Percentiles rank a stretch among this genome's conserved stretches.
Evolutionary conservation across 2,888 invertebrate genomes (phyloP).

Genomic region (Tolmerus cingulatus): DNA sequence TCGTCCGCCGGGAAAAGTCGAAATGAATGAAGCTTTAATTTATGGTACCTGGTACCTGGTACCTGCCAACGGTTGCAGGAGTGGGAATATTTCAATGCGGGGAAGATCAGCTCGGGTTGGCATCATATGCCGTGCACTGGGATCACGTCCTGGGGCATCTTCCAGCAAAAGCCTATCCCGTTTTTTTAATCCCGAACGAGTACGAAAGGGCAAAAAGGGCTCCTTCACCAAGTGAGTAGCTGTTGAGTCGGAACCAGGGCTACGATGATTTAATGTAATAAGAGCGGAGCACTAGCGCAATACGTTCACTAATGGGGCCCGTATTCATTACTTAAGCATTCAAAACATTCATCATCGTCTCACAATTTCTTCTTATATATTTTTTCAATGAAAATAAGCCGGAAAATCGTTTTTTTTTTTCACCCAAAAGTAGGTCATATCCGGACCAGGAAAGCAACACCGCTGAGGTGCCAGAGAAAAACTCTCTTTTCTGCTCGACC

Average conservation of each 20-base stretch:
- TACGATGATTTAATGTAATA: conserved; percentile 29
- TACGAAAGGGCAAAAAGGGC: neutral
- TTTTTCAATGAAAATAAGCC: conserved; percentile 6
- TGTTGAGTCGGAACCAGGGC: neutral
- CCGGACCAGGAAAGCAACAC: neutral
- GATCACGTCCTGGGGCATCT: neutral
- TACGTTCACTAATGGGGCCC: conserved; percentile 22
- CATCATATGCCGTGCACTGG: neutral
- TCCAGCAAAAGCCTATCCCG: neutral
- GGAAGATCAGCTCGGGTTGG: neutral
- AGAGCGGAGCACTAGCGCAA: neutral
- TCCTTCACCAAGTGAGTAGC: conserved; percentile 1
- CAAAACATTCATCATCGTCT: conserved; percentile 18
- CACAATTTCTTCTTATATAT: neutral
- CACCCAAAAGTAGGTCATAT: conserved; percentile 1
- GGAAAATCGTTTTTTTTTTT: neutral
- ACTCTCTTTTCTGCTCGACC: neutral
- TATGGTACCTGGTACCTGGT: neutral
- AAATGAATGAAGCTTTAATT: conserved; percentile 17
- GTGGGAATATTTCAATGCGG: neutral
- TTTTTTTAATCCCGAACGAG: neutral
- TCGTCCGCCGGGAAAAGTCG: neutral
- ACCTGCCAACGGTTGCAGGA: neutral
- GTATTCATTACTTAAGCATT: conserved; percentile 34
- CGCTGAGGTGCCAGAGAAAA: neutral